Conservation (phyloP, 2,888 invertebrate species). For the Rotaria macrura region DNA sequence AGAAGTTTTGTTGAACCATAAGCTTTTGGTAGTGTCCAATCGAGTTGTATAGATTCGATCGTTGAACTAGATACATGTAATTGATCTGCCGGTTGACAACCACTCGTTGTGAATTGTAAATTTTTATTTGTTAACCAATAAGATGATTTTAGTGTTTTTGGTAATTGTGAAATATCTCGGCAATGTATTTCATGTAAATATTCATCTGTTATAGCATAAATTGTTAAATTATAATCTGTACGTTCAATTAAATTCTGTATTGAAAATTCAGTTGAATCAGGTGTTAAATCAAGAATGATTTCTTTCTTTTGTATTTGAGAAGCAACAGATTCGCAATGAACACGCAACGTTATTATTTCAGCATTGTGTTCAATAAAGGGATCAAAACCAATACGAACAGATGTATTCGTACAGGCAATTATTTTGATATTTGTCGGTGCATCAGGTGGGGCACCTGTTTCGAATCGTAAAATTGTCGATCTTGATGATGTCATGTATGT, state of each 20-base stretch:
- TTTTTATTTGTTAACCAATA: slow-evolving; percentile 46
- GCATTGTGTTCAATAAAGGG: slow-evolving; percentile 45
- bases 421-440: slow-evolving; percentile 46
- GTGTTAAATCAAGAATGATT: slow-evolving; percentile 40
- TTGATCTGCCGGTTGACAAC: slow-evolving; percentile 38
- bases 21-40: slow-evolving; percentile 47
- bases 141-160: slow-evolving; percentile 41
- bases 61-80: background rate
- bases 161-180: slow-evolving; percentile 40
- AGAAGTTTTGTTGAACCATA: slow-evolving; percentile 47
- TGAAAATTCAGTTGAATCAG: slow-evolving; percentile 41
- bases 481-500: slow-evolving; percentile 45
- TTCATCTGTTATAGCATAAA: slow-evolving; percentile 48
- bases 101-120: slow-evolving; percentile 46
- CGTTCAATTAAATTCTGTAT: slow-evolving; percentile 44
- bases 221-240: slow-evolving; percentile 46
- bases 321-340: slow-evolving; percentile 45
- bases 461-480: slow-evolving; percentile 43
- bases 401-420: slow-evolving; percentile 44
- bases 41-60: slow-evolving; percentile 40
- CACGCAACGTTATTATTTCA: slow-evolving; percentile 45
- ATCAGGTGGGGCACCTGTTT: slow-evolving; percentile 46
- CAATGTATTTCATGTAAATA: slow-evolving; percentile 45
- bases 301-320: background rate
- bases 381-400: slow-evolving; percentile 47